These are phyloP conservation scores for Raphicerus campestris DNA, from an alignment of 2,113 vertebrate genomes.

Conservation along the genomic window DNA sequence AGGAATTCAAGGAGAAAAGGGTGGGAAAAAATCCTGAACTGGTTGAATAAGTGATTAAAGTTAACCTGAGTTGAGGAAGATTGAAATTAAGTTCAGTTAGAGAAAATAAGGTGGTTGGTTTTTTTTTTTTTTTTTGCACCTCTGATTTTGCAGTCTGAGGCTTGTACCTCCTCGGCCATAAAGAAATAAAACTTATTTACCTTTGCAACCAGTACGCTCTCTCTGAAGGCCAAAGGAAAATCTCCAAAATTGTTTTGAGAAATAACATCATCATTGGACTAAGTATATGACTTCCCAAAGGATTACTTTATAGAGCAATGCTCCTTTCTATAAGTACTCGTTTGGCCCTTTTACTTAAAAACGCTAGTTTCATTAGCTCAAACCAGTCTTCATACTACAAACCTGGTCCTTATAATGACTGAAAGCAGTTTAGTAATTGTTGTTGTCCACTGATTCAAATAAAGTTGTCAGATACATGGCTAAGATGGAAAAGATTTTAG, in stretches of 20 bases:
- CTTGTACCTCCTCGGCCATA: background rate
- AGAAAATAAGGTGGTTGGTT: background rate
- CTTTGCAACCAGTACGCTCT: conserved; percentile 41
- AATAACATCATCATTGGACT: conserved; percentile 66
- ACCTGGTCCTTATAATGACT: background rate
- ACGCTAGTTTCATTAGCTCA: conserved; percentile 7
- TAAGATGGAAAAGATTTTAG: conserved; percentile 46
- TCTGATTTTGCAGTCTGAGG: conserved; percentile 37
- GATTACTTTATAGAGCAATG: conserved; percentile 23
- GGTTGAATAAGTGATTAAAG: conserved; percentile 34
- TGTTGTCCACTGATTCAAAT: conserved; percentile 37
- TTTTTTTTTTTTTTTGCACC: conserved; percentile 14
- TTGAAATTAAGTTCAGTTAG: background rate
- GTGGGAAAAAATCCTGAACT: background rate
- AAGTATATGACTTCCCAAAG: conserved; percentile 60
- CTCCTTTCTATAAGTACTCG: background rate
- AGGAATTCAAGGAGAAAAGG: background rate
- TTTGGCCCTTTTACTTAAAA: conserved; percentile 46
- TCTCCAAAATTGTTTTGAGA: conserved; percentile 65
- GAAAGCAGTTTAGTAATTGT: conserved; percentile 8
- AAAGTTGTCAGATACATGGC: background rate
- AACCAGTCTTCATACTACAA: background rate
- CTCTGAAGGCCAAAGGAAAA: conserved; percentile 59
- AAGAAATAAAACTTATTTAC: conserved; percentile 59
- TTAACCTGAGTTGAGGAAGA: background rate